Evolutionary conservation across 2,797 vertebrate species (phyloP), one percentile per base, ranked within the genome.

Genomic region (Myotis findleyi): DNA sequence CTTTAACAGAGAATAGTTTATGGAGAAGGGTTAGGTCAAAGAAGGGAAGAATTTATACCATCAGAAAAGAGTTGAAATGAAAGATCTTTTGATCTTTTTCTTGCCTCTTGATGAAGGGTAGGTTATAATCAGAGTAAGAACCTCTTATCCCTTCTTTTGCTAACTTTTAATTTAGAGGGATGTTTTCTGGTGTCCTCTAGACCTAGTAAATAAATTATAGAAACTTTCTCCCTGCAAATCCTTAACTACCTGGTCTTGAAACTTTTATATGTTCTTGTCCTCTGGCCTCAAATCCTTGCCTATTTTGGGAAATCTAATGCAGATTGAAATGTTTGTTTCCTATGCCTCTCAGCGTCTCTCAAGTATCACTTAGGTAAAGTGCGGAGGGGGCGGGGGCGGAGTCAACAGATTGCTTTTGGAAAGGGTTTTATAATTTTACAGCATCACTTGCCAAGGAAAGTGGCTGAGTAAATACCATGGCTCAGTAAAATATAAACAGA

Each of bases 331-430:
- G 73, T 89, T 94, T 94, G 71, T 76, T 51, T 87, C 33, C 30
- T 68, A 2, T 53, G 57, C 4, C 1, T 51, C 23, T 59, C 6
- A 25, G 55, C 7, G 80, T 79, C 95, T 96, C 64, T 47, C 27
- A 80, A 96, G 20, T 0, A 68, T 38, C 69, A 71, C 0, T 33
- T 73, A 94, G 69, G 68, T 83, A 93, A 72, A 76, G 86, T 75
- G 20, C 41, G 57, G 51, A 62, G 23, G 57, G 57, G 25, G 27
- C 3, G n/a, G 38, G n/a, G 38, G 18, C 3, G 21, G 30, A 84
- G 44, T n/a, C 84, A 95, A 51, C 90, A 97, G 79, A 94, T 91
- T 93, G 51, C 81, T 91, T 91, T 93, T 25, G 64, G 36, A 95
- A 30, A 75, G 33, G 47, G 72, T 4, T 72, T 23, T 81, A 30